Evolutionary conservation across 2,113 vertebrate species (phyloP).

Genomic region (Mus spicilegus): DNA sequence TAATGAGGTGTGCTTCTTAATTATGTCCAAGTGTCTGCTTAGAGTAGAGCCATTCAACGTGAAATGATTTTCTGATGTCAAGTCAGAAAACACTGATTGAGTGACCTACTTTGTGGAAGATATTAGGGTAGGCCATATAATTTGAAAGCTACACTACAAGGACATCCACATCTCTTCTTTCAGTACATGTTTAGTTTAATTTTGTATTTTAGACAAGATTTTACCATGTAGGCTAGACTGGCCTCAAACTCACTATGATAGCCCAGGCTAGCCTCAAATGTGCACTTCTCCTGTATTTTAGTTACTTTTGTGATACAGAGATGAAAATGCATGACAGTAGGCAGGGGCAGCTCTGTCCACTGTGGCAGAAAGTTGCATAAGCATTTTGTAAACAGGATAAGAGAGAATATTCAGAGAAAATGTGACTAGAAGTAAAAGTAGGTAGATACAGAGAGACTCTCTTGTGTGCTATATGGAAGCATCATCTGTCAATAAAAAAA

Average conservation of each 20-base stretch:
- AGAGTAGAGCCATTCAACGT: not conserved
- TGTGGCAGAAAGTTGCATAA: not conserved
- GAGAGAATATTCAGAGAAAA: not conserved
- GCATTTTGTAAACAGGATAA: not conserved
- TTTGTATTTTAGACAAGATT: not conserved
- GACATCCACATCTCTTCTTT: not conserved
- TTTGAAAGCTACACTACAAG: not conserved
- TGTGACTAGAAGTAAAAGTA: too few relatives aligned
- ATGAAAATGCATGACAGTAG: not conserved
- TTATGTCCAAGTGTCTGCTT: slow-evolving; percentile 43
- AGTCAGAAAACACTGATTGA: slow-evolving; percentile 30
- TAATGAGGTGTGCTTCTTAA: not conserved
- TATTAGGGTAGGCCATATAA: not conserved
- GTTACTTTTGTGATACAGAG: not conserved
- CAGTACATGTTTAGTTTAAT: not conserved
- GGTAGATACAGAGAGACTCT: too few relatives aligned
- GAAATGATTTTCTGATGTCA: not conserved
- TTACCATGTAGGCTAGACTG: not conserved
- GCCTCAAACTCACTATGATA: not conserved
- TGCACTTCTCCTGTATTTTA: not conserved
- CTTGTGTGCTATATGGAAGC: too few relatives aligned
- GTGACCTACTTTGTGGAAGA: not conserved
- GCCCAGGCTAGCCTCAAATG: not conserved
- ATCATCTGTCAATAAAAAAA: too few relatives aligned
- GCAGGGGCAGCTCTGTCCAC: not conserved